Evolutionary conservation across 1,140 invertebrate species (phyloP).

Genomic region (Hermetia illucens): DNA sequence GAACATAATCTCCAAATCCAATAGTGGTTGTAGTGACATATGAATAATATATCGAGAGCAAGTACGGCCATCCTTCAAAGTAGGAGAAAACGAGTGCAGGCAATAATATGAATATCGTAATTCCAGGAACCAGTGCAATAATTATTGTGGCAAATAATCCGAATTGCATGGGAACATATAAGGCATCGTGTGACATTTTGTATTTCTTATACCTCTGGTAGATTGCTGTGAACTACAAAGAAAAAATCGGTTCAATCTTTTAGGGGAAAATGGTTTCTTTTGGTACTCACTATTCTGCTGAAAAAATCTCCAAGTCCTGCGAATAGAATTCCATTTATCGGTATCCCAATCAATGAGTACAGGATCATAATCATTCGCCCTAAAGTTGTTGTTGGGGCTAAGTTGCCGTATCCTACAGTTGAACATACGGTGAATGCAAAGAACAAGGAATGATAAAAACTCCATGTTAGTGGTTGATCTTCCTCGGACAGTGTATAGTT

Average conservation of each 20-base stretch:
- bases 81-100: constrained; percentile 77
- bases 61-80: constrained; percentile 79
- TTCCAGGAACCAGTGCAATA: constrained; percentile 69
- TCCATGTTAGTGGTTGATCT: constrained; percentile 54
- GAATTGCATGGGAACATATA: constrained; percentile 49
- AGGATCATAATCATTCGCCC: constrained; percentile 81
- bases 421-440: constrained; percentile 90
- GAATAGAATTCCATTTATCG: constrained; percentile 78
- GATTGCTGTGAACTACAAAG: constrained; percentile 48
- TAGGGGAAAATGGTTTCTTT: background rate
- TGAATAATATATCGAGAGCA: constrained; percentile 81
- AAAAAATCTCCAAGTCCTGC: constrained; percentile 69
- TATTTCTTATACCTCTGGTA: constrained; percentile 63
- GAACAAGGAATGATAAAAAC: constrained; percentile 87
- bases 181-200: constrained; percentile 38
- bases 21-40: constrained; percentile 89
- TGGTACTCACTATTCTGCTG: constrained; percentile 44
- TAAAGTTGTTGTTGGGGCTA: constrained; percentile 67
- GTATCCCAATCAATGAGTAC: constrained; percentile 89
- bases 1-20: constrained; percentile 87
- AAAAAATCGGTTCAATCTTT: constrained; percentile 7
- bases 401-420: constrained; percentile 84
- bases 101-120: constrained; percentile 82
- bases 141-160: constrained; percentile 61
- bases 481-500: constrained; percentile 41